Base-by-base conservation (phyloP, 2,113 vertebrate species). In the Zosterops borbonicus region DNA sequence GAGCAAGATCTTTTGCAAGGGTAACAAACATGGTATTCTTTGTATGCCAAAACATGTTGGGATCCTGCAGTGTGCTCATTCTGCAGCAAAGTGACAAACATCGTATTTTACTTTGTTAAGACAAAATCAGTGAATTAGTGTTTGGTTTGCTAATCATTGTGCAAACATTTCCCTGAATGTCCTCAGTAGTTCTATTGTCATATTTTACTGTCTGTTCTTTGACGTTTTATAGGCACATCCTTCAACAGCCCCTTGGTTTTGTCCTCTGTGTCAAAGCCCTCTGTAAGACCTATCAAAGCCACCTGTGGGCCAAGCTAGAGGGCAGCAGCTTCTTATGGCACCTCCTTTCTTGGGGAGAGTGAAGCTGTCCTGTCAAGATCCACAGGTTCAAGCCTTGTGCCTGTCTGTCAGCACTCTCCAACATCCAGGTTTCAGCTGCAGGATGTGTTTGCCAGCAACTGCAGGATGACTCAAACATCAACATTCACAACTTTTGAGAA, bases 1-100 rank as follows among this genome's bases (percentile, higher is more conserved):
- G 35, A 19, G n/a, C 22, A n/a, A 69, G 22, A 22, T 21, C 28
- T 90, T 79, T 71, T 0, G 0, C 2, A 6, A 69, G 28, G 28
- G 18, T 33, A 16, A 11, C 2, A 2, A 31, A 14, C 2, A 2
- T 28, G 31, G 20, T 55, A 22, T 23, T 50, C 55, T 79, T 28
- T 20, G 11, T 24, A 8, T 68, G 27, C 37, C 50, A 69, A 60
- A 87, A 82, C 33, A 9, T 3, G 0, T 35, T 62, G 28, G 44
- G 22, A 65, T 74, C 50, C 47, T 76, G 53, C 53, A 75, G 69
- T 16, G 53, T 42, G 28, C 16, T 68, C 56, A 49, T 52, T 49
- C 39, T 56, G 44, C 31, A 22, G 21, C 42, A 22, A 77, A 44
- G 53, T 76, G 67, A 65, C 0, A 5, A 84, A 29, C 21, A 81